Conservation (phyloP, 2,113 vertebrate species). For the Sciurus niger region DNA sequence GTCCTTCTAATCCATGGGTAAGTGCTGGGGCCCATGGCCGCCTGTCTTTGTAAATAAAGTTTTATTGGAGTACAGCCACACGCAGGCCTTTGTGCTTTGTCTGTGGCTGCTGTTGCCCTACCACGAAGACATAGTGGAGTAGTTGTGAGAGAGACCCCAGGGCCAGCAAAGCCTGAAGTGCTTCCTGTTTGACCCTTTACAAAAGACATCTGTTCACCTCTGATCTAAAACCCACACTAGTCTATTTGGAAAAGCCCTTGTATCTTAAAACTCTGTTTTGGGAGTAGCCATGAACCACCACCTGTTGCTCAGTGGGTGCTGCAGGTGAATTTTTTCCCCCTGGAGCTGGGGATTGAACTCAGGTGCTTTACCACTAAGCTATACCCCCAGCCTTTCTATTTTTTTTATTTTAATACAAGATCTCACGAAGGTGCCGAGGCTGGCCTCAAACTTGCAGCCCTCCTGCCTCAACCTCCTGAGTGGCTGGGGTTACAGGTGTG, state of each 20-base stretch:
- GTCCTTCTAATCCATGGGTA: background rate
- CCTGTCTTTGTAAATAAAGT: slow-evolving; percentile 24
- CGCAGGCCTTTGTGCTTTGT: background rate
- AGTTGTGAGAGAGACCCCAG: background rate
- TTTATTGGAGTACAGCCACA: background rate
- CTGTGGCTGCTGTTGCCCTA: background rate
- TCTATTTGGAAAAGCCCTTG: background rate
- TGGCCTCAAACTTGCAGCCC: background rate
- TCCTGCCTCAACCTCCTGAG: background rate
- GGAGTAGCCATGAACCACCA: background rate
- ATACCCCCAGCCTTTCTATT: too few relatives aligned
- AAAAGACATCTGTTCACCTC: background rate
- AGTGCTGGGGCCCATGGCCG: background rate
- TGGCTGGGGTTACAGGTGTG: background rate
- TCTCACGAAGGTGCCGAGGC: too few relatives aligned
- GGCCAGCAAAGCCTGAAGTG: background rate
- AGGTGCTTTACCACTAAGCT: too few relatives aligned
- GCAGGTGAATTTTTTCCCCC: background rate
- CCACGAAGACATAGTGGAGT: background rate
- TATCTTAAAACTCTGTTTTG: slow-evolving; percentile 57
- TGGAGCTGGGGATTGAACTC: too few relatives aligned
- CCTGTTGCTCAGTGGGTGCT: background rate
- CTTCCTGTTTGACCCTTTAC: background rate
- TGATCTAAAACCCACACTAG: background rate
- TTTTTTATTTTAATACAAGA: background rate